Base-by-base conservation (phyloP, 2,888 invertebrate species). In the Amitus sp. region DNA sequence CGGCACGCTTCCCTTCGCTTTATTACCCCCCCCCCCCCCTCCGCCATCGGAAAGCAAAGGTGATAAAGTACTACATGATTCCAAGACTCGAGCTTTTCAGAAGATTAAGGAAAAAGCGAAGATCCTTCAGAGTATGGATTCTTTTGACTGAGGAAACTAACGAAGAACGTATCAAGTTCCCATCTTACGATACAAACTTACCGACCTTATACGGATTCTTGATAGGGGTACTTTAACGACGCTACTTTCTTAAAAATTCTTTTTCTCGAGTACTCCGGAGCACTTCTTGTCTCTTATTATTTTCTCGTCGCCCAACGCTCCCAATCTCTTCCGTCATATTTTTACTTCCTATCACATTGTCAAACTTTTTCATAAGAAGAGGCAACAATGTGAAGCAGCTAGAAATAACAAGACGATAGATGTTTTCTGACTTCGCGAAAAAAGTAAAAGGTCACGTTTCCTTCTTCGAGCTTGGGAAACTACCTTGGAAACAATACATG, bases 321-420 rank as follows among this genome's bases (percentile, higher is more conserved):
- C 33, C 48, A 19, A 49, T 62, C 46, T 56, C 13, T 37, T 15
- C 9, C 12, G n/a, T 37, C 37, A 37, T 37, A 37, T 13, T 56
- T 56, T 56, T 52, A 48, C 48, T 62, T 56, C 55, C 56, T 40
- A 62, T 62, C 48, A 56, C 52, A 62, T 56, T 46, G 55, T 61
- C 56, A 62, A 62, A 62, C 56, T 62, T 62, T 62, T 56, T 56
- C 55, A 49, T 49, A 61, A 56, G 51, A 51, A 61, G 40, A 48
- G 45, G 56, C 61, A 61, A 56, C 61, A 51, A 48, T 52, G 47
- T 61, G 51, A 52, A 56, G 56, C 48, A 37, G 48, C 43, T 51
- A 51, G 55, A 55, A 54, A 61, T 61, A 61, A 61, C 61, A 51
- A 61, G 61, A 55, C 47, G 61, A 47, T 42, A 55, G 54, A 53